Evolutionary conservation across 2,888 invertebrate species (phyloP), one percentile per base, ranked within the genome.

Genomic region (Troides helena): DNA sequence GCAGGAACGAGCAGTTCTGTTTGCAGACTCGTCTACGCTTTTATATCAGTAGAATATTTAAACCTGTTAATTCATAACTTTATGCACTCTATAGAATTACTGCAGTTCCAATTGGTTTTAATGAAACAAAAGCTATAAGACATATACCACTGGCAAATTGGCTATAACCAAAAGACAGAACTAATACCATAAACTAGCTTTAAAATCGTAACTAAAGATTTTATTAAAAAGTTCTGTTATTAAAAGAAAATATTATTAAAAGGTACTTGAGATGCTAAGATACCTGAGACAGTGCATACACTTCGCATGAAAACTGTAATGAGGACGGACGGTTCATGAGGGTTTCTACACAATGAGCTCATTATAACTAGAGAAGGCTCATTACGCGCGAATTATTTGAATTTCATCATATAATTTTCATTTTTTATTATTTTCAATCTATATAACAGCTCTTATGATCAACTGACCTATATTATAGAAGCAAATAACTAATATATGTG

Each of bases 231-330:
- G 14, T 14, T 30, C 30, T 30, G 46, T 46, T 14, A 12, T 46
- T 46, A 10, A 8, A 8, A 43, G 12, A 43, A 43, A 43, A 43
- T 43, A 8, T 2, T 7, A 8, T 43, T 43, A 46, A 46, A 46
- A 12, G 53, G 14, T n/a, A 18, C 53, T 53, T n/a, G n/a, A 18
- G 6, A 53, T 18, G n/a, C 14, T n/a, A 7, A 6, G n/a, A n/a
- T 12, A 53, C 53, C 53, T 53, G 53, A 53, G 53, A n/a, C 53
- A 53, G 53, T 53, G 53, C 53, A 53, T n/a, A 53, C 53, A 64
- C 10, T 56, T 64, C 30, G 12, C 30, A 36, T 64, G 50, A 36
- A 21, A 53, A 63, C 50, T 63, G 18, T 12, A 62, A 62, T 50
- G 14, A 25, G 43, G 43, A 46, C 50, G 62, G 21, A 39, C 46